These are phyloP conservation scores for Zelleria hepariella DNA, from an alignment of 2,888 invertebrate species.

Conservation along the genomic window DNA sequence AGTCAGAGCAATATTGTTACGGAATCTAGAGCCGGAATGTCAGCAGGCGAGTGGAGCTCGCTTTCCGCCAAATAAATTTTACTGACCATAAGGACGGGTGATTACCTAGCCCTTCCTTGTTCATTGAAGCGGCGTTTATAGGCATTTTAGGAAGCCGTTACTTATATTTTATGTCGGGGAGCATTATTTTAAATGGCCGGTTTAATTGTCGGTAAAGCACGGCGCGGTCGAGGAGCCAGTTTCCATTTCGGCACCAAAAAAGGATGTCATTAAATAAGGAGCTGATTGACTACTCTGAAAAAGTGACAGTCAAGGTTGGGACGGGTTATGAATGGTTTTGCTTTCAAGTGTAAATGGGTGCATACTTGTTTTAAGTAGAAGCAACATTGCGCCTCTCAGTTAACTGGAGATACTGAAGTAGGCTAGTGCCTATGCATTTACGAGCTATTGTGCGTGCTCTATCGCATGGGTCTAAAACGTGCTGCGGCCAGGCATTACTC, in stretches of 20 bases:
- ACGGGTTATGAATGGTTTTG: neutral
- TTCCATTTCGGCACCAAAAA: neutral
- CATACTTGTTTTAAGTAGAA: neutral
- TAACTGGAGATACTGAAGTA: neutral
- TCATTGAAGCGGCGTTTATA: slow-evolving; percentile 1
- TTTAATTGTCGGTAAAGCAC: slow-evolving; percentile 9
- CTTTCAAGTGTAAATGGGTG: neutral
- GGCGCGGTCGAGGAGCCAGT: neutral
- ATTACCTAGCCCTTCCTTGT: slow-evolving; percentile 7
- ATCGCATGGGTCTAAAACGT: slow-evolving; percentile 22
- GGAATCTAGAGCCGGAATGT: neutral
- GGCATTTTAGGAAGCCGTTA: slow-evolving; percentile 10
- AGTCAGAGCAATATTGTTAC: neutral
- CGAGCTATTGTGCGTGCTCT: slow-evolving; percentile 44
- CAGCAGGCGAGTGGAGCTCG: neutral
- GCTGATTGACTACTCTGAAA: neutral
- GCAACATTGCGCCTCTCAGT: neutral
- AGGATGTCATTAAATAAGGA: neutral
- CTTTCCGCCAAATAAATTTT: neutral
- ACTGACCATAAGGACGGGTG: neutral
- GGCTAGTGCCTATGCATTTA: neutral
- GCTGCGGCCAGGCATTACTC: neutral
- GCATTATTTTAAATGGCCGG: slow-evolving; percentile 7
- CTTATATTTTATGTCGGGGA: slow-evolving; percentile 8
- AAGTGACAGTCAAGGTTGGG: neutral